Conservation (phyloP, 1,140 invertebrate species). For the Euwallacea fornicatus region DNA sequence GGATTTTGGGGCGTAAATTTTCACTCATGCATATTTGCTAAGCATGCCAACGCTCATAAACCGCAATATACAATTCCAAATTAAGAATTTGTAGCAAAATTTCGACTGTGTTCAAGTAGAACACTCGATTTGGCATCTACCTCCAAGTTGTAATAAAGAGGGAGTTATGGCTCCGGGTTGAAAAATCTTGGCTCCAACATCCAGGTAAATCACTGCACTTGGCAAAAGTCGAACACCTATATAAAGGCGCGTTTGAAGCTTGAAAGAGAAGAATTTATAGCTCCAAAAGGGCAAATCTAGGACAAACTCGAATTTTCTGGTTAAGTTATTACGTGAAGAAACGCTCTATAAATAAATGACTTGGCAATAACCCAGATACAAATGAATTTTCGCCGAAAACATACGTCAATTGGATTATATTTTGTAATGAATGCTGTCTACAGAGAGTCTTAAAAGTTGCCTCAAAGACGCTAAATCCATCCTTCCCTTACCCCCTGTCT, state of each 20-base stretch:
- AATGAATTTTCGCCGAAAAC: slow-evolving; percentile 7
- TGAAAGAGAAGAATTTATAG: slow-evolving; percentile 29
- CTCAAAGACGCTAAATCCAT: slow-evolving; percentile 9
- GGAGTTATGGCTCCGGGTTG: too few relatives aligned
- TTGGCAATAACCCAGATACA: slow-evolving; percentile 34
- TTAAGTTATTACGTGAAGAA: slow-evolving; percentile 38
- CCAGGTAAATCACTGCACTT: slow-evolving; percentile 18
- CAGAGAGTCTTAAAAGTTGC: not conserved
- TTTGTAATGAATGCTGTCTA: too few relatives aligned
- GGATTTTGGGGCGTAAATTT: slow-evolving; percentile 14
- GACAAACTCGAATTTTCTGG: slow-evolving; percentile 35
- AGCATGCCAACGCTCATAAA: not conserved
- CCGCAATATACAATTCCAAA: too few relatives aligned
- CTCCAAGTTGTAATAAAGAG: too few relatives aligned
- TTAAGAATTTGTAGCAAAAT: too few relatives aligned
- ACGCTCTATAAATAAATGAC: slow-evolving; percentile 27
- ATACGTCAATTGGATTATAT: not conserved
- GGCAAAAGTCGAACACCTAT: slow-evolving; percentile 19
- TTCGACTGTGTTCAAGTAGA: too few relatives aligned
- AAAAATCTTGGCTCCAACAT: not conserved
- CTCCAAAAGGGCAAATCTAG: slow-evolving; percentile 27
- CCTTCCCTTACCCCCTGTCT: slow-evolving; percentile 24
- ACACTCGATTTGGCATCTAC: too few relatives aligned
- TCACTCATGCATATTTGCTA: slow-evolving; percentile 15
- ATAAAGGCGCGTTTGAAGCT: slow-evolving; percentile 14